phyloP scores from a whole-genome alignment of 2,888 invertebrate genomes.

The Julus scandinavius region DNA sequence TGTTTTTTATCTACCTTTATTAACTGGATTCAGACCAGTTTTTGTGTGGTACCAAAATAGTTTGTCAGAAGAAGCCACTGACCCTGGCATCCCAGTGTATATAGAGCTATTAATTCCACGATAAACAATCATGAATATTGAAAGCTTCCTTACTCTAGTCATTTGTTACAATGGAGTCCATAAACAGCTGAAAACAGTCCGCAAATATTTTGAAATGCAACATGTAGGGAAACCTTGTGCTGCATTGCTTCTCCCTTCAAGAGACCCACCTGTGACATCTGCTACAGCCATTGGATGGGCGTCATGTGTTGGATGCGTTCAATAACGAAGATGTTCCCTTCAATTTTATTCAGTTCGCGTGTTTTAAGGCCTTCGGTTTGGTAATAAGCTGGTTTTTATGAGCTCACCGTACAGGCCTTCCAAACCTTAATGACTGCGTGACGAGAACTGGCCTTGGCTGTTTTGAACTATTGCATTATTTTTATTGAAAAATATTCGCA shows the following conservation, averaged over 20 bases:
- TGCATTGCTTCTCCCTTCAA: constrained; percentile 26
- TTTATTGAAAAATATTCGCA: constrained; percentile 7
- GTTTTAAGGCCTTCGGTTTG: not conserved
- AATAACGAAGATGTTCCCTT: not conserved
- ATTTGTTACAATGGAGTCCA: constrained; percentile 7
- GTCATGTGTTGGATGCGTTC: not conserved
- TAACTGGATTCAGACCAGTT: constrained; percentile 23
- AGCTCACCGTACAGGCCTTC: not conserved
- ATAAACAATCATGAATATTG: constrained; percentile 33
- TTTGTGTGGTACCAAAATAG: constrained; percentile 33
- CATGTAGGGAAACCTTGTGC: not conserved
- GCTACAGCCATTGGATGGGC: not conserved
- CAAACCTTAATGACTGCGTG: not conserved
- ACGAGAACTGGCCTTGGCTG: constrained; percentile 8
- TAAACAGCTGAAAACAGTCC: constrained; percentile 14
- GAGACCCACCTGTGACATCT: constrained; percentile 33
- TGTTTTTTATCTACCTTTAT: constrained; percentile 26
- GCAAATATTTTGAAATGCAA: not conserved
- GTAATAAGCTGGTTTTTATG: constrained; percentile 24
- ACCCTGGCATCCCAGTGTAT: constrained; percentile 14
- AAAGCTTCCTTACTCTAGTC: constrained; percentile 25
- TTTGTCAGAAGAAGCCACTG: constrained; percentile 19
- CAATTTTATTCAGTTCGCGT: constrained; percentile 23
- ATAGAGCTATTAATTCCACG: constrained; percentile 33
- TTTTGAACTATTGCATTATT: constrained; percentile 25